A percentile compares a stretch with the other conserved stretches of the same genome.
These are phyloP conservation scores for Asteroscopus sphinx DNA, from an alignment of 2,888 invertebrate genomes.

Conservation along the genomic window DNA sequence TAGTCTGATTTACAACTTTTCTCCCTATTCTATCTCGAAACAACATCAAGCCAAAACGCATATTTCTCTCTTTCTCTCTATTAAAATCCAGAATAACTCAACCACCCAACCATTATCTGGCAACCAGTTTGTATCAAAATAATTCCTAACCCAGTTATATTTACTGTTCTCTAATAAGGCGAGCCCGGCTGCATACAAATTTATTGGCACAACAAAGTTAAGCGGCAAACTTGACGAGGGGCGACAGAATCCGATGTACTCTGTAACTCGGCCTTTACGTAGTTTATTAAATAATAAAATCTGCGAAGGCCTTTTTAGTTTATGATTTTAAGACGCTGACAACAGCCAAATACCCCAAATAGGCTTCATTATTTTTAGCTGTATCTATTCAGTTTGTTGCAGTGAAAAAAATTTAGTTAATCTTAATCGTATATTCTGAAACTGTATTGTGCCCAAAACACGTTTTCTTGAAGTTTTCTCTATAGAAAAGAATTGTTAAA, in stretches of 20 bases:
- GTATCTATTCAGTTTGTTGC: too few relatives aligned
- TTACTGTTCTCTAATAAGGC: conserved; percentile 48
- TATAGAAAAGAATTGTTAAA: too few relatives aligned
- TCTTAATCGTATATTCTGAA: too few relatives aligned
- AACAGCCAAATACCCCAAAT: too few relatives aligned
- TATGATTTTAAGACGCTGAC: conserved; percentile 47
- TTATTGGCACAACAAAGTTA: conserved; percentile 63
- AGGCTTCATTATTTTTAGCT: too few relatives aligned
- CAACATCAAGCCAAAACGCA: too few relatives aligned
- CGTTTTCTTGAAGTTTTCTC: too few relatives aligned
- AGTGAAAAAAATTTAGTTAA: too few relatives aligned
- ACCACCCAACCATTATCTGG: conserved; percentile 34
- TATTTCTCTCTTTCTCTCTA: too few relatives aligned
- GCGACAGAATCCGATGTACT: conserved; percentile 39
- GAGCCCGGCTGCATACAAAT: conserved; percentile 58
- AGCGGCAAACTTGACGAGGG: conserved; percentile 56
- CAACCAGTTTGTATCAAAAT: conserved; percentile 44
- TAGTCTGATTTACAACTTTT: too few relatives aligned
- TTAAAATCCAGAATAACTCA: conserved; percentile 13
- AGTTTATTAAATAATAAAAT: conserved; percentile 49
- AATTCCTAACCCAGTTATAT: conserved; percentile 46
- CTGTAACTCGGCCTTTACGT: conserved; percentile 15
- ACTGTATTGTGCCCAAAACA: too few relatives aligned
- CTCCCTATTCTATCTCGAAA: too few relatives aligned
- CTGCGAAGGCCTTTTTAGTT: conserved; percentile 28